Evolutionary conservation across 2,888 invertebrate species (phyloP).

Genomic region (Hoplodrina blanda): DNA sequence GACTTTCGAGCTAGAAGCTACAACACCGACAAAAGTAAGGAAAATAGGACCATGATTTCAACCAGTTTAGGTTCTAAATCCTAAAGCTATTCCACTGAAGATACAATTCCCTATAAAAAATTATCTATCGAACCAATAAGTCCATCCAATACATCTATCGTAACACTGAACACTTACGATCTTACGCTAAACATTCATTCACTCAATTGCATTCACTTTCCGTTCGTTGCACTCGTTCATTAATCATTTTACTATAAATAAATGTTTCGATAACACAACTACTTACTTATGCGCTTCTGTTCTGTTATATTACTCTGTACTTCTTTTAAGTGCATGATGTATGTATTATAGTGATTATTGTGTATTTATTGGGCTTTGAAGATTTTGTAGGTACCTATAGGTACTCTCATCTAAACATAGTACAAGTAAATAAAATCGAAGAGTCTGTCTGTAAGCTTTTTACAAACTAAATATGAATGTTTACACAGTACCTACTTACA

Average conservation of each 20-base stretch:
- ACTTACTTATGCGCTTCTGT: constrained; percentile 48
- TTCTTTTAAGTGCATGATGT: constrained; percentile 32
- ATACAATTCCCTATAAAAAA: neutral
- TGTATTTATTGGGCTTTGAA: constrained; percentile 39
- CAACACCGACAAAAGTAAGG: neutral
- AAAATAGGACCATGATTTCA: neutral
- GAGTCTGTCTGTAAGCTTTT: too few species aligned
- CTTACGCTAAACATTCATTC: constrained; percentile 49
- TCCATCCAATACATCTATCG: constrained; percentile 15
- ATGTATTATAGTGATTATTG: constrained; percentile 43
- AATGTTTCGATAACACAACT: constrained; percentile 47
- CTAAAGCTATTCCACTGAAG: neutral
- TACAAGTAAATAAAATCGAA: too few species aligned
- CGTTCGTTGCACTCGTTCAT: constrained; percentile 60
- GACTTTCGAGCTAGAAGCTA: too few species aligned
- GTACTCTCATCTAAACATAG: too few species aligned
- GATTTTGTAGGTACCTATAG: constrained; percentile 24
- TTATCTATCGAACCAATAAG: neutral
- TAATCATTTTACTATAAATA: constrained; percentile 62
- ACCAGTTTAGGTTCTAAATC: neutral
- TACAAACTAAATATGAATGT: too few species aligned
- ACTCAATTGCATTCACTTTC: constrained; percentile 52
- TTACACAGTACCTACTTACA: too few species aligned
- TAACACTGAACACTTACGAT: constrained; percentile 29
- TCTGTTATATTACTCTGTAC: constrained; percentile 19